Percentiles rank a stretch among this genome's conserved stretches.
These are phyloP conservation scores for Pemphigus obesinymphae DNA, from an alignment of 1,140 invertebrate genomes.

Conservation along the genomic window DNA sequence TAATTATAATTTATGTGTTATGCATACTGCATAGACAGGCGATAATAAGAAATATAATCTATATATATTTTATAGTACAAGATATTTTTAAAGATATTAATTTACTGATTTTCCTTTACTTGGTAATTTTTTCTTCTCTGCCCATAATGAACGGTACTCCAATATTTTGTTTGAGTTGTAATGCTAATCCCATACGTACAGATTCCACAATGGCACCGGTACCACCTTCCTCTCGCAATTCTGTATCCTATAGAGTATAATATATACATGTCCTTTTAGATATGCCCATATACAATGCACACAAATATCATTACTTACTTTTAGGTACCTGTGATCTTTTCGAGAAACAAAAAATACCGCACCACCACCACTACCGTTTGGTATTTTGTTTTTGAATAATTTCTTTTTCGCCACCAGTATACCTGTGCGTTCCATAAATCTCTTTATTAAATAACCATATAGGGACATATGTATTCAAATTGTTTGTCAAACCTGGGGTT, in stretches of 20 bases:
- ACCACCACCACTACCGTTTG: conserved; percentile 59
- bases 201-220: conserved; percentile 78
- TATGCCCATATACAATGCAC: background rate
- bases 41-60: too few species aligned
- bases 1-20: too few species aligned
- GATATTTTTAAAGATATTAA: too few species aligned
- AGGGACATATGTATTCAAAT: background rate
- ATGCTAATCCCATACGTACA: conserved; percentile 76
- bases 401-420: conserved; percentile 64
- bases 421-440: conserved; percentile 52
- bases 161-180: conserved; percentile 79
- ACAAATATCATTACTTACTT: conserved; percentile 47
- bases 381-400: conserved; percentile 57
- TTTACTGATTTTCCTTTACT: too few species aligned
- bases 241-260: conserved; percentile 53
- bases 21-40: too few species aligned
- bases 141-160: conserved; percentile 67
- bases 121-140: conserved; percentile 69
- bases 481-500: conserved; percentile 60
- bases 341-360: conserved; percentile 61
- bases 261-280: background rate
- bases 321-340: conserved; percentile 56
- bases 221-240: conserved; percentile 78
- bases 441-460: conserved; percentile 16
- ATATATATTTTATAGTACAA: too few species aligned